phyloP scores from a whole-genome alignment of 1,140 invertebrate genomes.

The Muscidifurax raptorellus region DNA sequence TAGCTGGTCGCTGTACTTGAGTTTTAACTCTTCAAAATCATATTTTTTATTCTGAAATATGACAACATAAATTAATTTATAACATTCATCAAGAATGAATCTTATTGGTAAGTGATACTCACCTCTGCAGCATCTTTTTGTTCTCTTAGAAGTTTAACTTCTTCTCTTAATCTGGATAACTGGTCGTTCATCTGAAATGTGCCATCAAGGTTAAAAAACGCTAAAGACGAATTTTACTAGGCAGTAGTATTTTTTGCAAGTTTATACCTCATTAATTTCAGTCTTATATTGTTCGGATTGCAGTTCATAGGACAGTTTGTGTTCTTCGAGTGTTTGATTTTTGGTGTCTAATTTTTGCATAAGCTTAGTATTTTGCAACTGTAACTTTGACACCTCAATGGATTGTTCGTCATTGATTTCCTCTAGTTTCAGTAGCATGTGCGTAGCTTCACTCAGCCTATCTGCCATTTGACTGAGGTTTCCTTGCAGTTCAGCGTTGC shows the following conservation, averaged over 20 bases:
- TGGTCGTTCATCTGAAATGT: constrained; percentile 60
- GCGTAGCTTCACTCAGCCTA: constrained; percentile 60
- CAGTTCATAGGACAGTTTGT: constrained; percentile 50
- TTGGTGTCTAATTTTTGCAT: constrained; percentile 59
- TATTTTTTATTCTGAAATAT: constrained; percentile 56
- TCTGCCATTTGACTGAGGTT: constrained; percentile 65
- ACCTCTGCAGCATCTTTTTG: constrained; percentile 52
- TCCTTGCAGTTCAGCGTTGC: constrained; percentile 59
- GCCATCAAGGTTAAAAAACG: not conserved
- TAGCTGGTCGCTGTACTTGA: constrained; percentile 53
- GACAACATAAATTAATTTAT: not conserved
- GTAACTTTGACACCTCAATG: constrained; percentile 61
- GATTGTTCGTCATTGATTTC: constrained; percentile 64
- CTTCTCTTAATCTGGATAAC: constrained; percentile 56
- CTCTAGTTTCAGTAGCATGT: constrained; percentile 64
- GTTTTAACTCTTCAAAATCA: constrained; percentile 56
- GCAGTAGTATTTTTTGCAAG: not conserved
- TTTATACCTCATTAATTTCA: constrained; percentile 54
- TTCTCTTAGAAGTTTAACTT: constrained; percentile 57
- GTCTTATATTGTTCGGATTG: constrained; percentile 46
- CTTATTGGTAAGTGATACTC: constrained; percentile 1
- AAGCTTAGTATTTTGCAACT: constrained; percentile 62
- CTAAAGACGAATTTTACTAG: not conserved
- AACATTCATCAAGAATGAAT: not conserved
- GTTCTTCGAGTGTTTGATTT: constrained; percentile 54